Conservation (phyloP, 2,113 vertebrate genomes). For the Anhinga rufa region DNA sequence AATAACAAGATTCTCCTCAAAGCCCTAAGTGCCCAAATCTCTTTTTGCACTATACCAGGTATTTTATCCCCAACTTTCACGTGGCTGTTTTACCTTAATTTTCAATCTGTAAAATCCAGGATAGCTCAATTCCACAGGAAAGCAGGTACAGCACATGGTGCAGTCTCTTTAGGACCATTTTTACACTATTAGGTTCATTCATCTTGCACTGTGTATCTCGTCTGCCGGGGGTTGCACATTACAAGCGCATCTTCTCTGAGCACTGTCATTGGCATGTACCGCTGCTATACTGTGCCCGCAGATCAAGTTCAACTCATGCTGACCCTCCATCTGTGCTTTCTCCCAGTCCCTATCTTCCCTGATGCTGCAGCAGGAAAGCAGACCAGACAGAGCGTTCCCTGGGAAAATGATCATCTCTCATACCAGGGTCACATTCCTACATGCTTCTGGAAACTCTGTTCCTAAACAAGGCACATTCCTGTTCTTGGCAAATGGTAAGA, state of each 20-base stretch:
- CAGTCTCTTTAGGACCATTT: neutral
- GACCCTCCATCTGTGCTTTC: neutral
- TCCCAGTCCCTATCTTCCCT: neutral
- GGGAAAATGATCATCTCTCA: conserved; percentile 39
- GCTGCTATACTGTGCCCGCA: fast-evolving
- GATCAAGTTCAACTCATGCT: neutral
- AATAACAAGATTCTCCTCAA: neutral
- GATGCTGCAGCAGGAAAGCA: neutral
- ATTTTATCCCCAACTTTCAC: neutral
- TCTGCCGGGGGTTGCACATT: neutral
- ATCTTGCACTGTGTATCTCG: neutral
- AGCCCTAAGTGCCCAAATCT: neutral
- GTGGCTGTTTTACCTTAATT: neutral
- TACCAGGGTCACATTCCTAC: conserved; percentile 45
- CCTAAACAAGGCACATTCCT: conserved; percentile 42
- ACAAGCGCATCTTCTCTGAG: neutral
- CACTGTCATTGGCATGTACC: neutral
- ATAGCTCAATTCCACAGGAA: neutral
- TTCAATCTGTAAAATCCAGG: neutral
- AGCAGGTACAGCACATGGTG: neutral
- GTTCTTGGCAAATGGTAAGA: neutral
- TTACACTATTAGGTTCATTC: neutral
- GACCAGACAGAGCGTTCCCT: neutral
- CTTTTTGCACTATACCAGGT: fast-evolving
- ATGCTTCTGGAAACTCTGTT: conserved; percentile 10